phyloP scores from a whole-genome alignment of 2,113 vertebrate species.

The Cyanoramphus novaezelandiae region DNA sequence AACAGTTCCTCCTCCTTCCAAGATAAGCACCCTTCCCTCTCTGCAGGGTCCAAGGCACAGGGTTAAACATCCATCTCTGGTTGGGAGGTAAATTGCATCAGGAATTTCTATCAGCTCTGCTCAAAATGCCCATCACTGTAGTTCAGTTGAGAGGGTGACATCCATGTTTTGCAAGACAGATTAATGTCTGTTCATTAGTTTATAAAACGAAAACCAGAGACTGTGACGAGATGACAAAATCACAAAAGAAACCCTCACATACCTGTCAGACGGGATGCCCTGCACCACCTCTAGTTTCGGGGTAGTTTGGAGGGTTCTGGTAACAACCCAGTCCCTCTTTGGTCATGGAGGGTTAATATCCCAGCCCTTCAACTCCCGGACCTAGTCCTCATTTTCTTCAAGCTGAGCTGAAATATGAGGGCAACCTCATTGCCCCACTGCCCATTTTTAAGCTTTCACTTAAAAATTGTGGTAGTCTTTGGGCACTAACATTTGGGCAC shows the following conservation, averaged over 20 bases:
- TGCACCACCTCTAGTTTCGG: background rate
- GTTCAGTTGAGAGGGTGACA: background rate
- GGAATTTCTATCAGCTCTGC: background rate
- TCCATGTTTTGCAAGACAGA: background rate
- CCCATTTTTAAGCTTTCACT: background rate
- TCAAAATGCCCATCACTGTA: background rate
- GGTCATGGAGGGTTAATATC: background rate
- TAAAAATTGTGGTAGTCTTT: background rate
- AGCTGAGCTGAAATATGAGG: background rate
- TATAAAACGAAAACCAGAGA: background rate
- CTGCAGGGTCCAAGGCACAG: background rate
- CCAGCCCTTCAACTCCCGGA: background rate
- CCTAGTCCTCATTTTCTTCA: background rate
- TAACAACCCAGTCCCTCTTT: background rate
- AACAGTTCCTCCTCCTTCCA: background rate
- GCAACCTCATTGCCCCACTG: background rate
- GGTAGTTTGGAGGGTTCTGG: background rate
- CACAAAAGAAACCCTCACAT: background rate
- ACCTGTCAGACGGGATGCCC: background rate
- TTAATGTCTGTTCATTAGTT: background rate
- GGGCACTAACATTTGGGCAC: background rate
- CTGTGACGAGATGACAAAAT: background rate
- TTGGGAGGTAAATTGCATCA: background rate
- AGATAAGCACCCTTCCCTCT: background rate
- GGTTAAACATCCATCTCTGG: background rate